Evolutionary conservation across 2,888 invertebrate species (phyloP).

Genomic region (Xanthostigma xanthostigma): DNA sequence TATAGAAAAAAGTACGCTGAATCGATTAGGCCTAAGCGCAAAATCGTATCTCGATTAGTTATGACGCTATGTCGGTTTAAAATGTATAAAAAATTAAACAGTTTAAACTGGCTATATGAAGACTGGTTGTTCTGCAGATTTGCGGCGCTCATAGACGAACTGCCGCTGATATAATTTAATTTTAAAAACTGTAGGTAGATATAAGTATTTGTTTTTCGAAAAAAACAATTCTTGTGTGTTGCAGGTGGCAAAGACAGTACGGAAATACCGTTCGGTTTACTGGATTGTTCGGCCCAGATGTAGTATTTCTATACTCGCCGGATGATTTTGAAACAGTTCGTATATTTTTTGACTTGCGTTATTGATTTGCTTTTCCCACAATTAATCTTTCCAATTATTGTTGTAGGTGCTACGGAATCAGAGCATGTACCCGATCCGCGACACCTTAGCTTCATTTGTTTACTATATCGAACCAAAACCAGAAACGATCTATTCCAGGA

Average conservation of each 20-base stretch:
- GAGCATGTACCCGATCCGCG: constrained; percentile 29
- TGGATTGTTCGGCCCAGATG: constrained; percentile 23
- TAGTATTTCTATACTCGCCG: constrained; percentile 32
- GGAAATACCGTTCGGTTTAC: constrained; percentile 30
- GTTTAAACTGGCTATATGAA: no score
- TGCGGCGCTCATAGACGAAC: no score
- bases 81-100: no score
- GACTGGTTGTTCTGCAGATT: not conserved
- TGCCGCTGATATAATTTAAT: not conserved
- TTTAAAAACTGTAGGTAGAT: not conserved
- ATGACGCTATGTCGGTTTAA: no score
- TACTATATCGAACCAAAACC: constrained; percentile 26
- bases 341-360: not conserved
- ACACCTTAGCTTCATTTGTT: constrained; percentile 23
- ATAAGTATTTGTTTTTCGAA: not conserved
- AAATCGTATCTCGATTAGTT: no score
- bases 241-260: constrained; percentile 19
- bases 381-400: constrained; percentile 1
- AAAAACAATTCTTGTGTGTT: constrained; percentile 1
- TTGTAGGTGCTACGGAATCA: constrained; percentile 29
- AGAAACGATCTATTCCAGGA: constrained; percentile 27
- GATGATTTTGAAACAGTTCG: constrained; percentile 29
- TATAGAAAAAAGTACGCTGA: no score
- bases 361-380: not conserved
- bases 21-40: no score